These are phyloP conservation scores for Lipotes vexillifer DNA, from an alignment of 2,113 vertebrate species.

Conservation along the genomic window DNA sequence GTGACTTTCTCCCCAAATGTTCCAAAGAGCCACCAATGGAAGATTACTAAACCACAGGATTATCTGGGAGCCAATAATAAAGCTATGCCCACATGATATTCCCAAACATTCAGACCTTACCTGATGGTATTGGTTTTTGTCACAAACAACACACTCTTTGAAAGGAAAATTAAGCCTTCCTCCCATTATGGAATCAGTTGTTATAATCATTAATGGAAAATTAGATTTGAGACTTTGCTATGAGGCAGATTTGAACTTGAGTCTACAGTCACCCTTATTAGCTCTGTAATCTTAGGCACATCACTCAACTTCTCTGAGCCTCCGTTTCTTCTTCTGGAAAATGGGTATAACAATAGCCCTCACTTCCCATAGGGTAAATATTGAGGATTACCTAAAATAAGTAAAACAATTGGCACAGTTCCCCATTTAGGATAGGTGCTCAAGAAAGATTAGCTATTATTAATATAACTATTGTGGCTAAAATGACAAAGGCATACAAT, in stretches of 20 bases:
- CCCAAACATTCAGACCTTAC: background rate
- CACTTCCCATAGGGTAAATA: background rate
- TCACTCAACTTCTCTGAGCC: background rate
- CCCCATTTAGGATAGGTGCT: background rate
- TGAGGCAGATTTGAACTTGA: background rate
- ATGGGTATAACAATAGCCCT: background rate
- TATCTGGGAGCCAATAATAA: background rate
- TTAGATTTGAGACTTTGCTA: background rate
- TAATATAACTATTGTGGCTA: background rate
- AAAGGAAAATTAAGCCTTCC: background rate
- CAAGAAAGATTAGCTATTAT: background rate
- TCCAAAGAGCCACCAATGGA: background rate
- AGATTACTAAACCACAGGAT: background rate
- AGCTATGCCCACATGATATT: background rate
- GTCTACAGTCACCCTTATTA: background rate
- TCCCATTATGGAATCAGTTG: background rate
- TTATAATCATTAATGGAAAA: background rate
- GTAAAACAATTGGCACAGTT: background rate
- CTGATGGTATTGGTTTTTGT: background rate
- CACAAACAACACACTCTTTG: background rate
- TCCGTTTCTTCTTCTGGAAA: background rate
- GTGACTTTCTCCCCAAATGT: constrained; percentile 17
- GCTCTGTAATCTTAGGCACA: background rate
- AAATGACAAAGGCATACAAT: background rate
- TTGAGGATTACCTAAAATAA: background rate